phyloP scores from a whole-genome alignment of 2,888 invertebrate genomes.

The Melieria picta region DNA sequence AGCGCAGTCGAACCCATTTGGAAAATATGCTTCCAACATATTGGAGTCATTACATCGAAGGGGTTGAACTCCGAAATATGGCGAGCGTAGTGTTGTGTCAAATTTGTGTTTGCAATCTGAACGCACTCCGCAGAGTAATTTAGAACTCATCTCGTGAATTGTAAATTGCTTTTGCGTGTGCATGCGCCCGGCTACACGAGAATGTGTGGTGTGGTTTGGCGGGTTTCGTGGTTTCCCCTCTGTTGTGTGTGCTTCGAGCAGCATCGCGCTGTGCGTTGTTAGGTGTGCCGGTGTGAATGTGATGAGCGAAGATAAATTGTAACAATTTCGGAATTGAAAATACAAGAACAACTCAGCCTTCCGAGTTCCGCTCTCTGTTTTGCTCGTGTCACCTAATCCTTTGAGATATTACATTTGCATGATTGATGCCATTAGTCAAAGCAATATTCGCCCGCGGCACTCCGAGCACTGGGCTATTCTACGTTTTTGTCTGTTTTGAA shows the following conservation, averaged over 20 bases:
- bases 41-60: slow-evolving; percentile 60
- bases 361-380: not conserved
- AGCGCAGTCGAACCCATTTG: slow-evolving; percentile 29
- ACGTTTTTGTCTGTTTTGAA: too few species aligned
- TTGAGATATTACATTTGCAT: slow-evolving; percentile 29
- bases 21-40: slow-evolving; percentile 55
- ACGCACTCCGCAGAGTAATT: slow-evolving; percentile 27
- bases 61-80: slow-evolving; percentile 47
- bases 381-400: slow-evolving; percentile 20
- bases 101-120: slow-evolving; percentile 28
- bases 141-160: slow-evolving; percentile 33
- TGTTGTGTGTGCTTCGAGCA: slow-evolving; percentile 51
- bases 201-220: slow-evolving; percentile 27
- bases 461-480: too few species aligned
- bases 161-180: slow-evolving; percentile 30
- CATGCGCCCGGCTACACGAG: not conserved
- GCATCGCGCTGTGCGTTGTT: slow-evolving; percentile 38
- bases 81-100: not conserved
- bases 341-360: not conserved
- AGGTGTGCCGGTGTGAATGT: not conserved
- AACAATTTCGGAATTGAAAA: slow-evolving; percentile 20
- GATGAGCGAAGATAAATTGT: slow-evolving; percentile 30
- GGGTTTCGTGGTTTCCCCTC: slow-evolving; percentile 50
- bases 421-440: slow-evolving; percentile 26
- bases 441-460: not conserved